Evolutionary conservation across 2,797 vertebrate genomes (phyloP).

Genomic region (Molossus molossus): DNA sequence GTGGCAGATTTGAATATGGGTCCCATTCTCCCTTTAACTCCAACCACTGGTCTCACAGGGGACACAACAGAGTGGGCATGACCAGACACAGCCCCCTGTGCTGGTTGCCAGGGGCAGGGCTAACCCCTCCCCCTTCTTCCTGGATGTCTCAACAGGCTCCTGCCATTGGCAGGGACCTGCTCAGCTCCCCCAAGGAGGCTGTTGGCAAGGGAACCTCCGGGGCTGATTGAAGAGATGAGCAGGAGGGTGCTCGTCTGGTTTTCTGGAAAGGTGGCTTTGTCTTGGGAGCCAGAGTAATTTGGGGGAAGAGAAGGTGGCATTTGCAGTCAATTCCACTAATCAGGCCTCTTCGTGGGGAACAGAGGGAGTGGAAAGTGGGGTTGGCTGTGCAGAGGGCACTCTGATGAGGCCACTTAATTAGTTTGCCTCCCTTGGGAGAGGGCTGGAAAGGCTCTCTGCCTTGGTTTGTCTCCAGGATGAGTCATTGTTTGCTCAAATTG

Average conservation of each 20-base stretch:
- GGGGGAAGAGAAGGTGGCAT: neutral
- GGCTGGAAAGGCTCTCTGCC: conserved; percentile 55
- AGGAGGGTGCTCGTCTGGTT: neutral
- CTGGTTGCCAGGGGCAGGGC: neutral
- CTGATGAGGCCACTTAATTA: conserved; percentile 39
- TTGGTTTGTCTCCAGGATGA: conserved; percentile 78
- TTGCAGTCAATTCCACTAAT: conserved; percentile 27
- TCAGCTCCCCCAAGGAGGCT: neutral
- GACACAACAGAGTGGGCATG: too few species aligned
- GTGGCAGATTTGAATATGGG: neutral
- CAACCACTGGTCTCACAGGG: neutral
- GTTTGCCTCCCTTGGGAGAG: conserved; percentile 62
- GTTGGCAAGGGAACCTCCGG: neutral
- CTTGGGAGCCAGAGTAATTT: conserved; percentile 53
- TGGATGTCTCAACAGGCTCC: neutral
- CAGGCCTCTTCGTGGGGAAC: neutral
- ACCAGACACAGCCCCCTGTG: neutral
- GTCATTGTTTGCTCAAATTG: conserved; percentile 73
- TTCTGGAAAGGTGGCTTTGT: conserved; percentile 63
- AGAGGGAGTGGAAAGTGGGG: neutral
- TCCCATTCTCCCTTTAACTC: neutral
- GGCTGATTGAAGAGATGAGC: neutral
- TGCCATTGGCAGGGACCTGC: neutral
- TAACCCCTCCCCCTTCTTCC: neutral
- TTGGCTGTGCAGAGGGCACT: neutral